phyloP scores from a whole-genome alignment of 2,888 invertebrate genomes.

The Rotaria socialis region DNA sequence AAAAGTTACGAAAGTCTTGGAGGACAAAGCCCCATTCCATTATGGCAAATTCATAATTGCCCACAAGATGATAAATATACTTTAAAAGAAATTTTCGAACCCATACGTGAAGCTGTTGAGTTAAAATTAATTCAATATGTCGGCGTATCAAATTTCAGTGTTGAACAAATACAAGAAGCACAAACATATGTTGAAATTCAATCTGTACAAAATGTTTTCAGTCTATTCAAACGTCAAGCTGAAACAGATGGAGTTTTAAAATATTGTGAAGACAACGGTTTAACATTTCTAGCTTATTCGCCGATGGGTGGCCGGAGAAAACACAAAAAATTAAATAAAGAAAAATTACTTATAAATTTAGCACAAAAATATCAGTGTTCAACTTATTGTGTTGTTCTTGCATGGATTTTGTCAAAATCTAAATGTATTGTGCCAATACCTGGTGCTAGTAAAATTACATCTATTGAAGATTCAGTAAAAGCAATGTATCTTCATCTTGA shows the following conservation, averaged over 20 bases:
- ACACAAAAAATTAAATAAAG: slow-evolving; percentile 34
- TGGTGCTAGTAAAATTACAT: slow-evolving; percentile 34
- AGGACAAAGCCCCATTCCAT: slow-evolving; percentile 39
- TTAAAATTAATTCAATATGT: slow-evolving; percentile 38
- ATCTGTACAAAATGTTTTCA: slow-evolving; percentile 43
- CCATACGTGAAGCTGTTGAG: slow-evolving; percentile 40
- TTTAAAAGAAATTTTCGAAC: slow-evolving; percentile 37
- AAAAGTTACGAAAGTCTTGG: slow-evolving; percentile 42
- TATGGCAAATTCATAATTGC: slow-evolving; percentile 42
- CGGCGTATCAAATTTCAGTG: slow-evolving; percentile 43
- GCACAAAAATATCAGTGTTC: slow-evolving; percentile 31
- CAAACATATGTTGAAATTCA: slow-evolving; percentile 33
- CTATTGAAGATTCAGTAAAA: slow-evolving; percentile 42
- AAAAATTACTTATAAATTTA: slow-evolving; percentile 39
- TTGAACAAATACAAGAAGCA: slow-evolving; percentile 41
- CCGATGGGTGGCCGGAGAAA: slow-evolving; percentile 41
- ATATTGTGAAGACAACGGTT: slow-evolving; percentile 40
- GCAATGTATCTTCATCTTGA: slow-evolving; percentile 7
- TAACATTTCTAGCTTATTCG: slow-evolving; percentile 42
- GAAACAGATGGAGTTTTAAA: slow-evolving; percentile 43
- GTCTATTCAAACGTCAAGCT: slow-evolving; percentile 19
- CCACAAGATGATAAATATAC: slow-evolving; percentile 41
- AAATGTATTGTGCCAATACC: slow-evolving; percentile 41
- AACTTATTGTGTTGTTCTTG: slow-evolving; percentile 38
- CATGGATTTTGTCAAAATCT: slow-evolving; percentile 41